These are phyloP conservation scores for Tympanoctomys barrerae DNA, from an alignment of 2,797 vertebrate species.

Conservation along the genomic window DNA sequence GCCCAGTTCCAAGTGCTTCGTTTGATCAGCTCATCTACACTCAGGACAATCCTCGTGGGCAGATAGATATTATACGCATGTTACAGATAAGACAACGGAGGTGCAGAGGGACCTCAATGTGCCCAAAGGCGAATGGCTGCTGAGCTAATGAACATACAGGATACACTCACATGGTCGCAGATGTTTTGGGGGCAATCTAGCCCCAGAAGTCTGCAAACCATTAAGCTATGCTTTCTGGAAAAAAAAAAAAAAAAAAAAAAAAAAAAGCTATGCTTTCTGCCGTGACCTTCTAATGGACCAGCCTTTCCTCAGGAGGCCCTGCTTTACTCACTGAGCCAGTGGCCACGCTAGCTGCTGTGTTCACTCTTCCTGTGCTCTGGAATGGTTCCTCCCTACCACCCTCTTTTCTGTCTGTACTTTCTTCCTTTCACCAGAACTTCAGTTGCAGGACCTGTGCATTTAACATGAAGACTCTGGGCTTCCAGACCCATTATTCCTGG, in stretches of 20 bases:
- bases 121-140: neutral
- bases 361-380: neutral
- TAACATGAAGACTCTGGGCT: neutral
- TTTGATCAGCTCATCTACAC: neutral
- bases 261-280: no score
- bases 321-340: neutral
- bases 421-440: neutral
- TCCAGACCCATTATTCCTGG: neutral
- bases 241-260: no score
- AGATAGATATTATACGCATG: neutral
- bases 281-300: neutral
- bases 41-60: neutral
- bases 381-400: neutral
- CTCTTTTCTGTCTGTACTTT: neutral
- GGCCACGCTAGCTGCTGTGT: neutral
- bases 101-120: neutral
- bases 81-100: constrained; percentile 5
- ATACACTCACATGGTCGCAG: neutral
- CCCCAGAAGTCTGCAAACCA: neutral
- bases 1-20: neutral
- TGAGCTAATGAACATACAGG: neutral
- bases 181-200: no score
- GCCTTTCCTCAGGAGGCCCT: neutral
- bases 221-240: neutral
- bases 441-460: neutral